Conservation (phyloP, 2,797 vertebrate species). For the Triplophysa bombifrons region DNA sequence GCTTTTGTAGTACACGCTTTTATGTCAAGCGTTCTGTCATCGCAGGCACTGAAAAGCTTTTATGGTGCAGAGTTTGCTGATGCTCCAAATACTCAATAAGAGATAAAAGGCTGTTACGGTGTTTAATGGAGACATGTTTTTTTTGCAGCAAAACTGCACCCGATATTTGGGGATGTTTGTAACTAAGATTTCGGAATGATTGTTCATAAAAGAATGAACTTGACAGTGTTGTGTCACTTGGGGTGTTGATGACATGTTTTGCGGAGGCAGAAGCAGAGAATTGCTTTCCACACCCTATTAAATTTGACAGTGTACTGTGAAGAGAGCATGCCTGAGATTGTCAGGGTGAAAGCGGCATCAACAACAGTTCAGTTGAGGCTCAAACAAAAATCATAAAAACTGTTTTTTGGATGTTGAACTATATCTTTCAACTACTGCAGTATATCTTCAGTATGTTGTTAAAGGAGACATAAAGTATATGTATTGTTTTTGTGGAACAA, state of each 20-base stretch:
- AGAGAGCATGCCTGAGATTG: slow-evolving; percentile 30
- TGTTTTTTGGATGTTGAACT: background rate
- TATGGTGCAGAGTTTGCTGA: slow-evolving; percentile 23
- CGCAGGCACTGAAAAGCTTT: slow-evolving; percentile 27
- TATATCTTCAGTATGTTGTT: background rate
- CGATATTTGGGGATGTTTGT: slow-evolving; percentile 23
- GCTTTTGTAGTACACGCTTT: slow-evolving; percentile 34
- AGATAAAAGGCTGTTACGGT: slow-evolving; percentile 38
- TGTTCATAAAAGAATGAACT: slow-evolving; percentile 43
- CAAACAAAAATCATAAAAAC: background rate
- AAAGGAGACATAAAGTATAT: background rate
- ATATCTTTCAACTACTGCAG: background rate
- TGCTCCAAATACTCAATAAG: slow-evolving; percentile 40
- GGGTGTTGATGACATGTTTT: slow-evolving; percentile 41
- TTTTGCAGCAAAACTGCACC: slow-evolving; percentile 21
- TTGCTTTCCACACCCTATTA: slow-evolving; percentile 53
- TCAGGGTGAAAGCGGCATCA: background rate
- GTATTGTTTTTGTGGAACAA: too few species aligned
- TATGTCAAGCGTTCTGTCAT: slow-evolving; percentile 34
- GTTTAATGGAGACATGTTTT: slow-evolving; percentile 34
- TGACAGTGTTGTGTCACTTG: slow-evolving; percentile 25
- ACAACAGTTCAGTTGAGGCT: background rate
- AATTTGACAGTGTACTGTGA: slow-evolving; percentile 52
- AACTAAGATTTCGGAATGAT: slow-evolving; percentile 23
- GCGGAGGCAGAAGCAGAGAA: slow-evolving; percentile 18